Evolutionary conservation across 2,888 invertebrate species (phyloP), one percentile per base, ranked within the genome.

Genomic region (Mythimna lalbum): DNA sequence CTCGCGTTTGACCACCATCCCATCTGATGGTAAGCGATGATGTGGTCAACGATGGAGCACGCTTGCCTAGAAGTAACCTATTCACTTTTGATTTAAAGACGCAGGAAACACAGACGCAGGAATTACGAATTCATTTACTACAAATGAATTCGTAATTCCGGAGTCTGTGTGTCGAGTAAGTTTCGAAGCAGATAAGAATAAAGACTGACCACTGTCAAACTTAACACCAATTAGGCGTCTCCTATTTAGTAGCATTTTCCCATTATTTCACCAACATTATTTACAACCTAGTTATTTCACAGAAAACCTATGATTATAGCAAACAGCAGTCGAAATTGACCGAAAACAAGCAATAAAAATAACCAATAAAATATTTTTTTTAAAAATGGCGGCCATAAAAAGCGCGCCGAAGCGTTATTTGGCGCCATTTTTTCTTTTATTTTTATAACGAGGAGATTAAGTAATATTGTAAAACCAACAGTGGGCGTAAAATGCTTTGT

Each of bases 391-490:
- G 69, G 78, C 73, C 52, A 77, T 49, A 84, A 88, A 90, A 90
- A 88, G 82, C 75, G 74, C 81, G 78, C 80, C 86, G 76, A 73
- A 52, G 60, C 66, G 66, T 85, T 84, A 83, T 84, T 90, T 90
- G 91, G 90, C 92, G 91, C 91, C 91, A 86, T 90, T 92, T 92
- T 91, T 92, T 86, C 33, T 75, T 82, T 83, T 89, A 71, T 78
- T 90, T 89, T 87, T 84, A 81, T 82, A 88, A 86, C 84, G 83
- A 86, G 84, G 81, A 90, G 91, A 93, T 94, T 93, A 91, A 94
- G 92, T 91, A 93, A 93, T 94, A 93, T 89, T 90, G 90, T 93
- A 88, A 94, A 94, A 93, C 91, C 93, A 94, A 94, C 92, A 94
- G 90, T 91, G 94, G 94, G 94, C 93, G 94, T 93, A 88, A 88